Evolutionary conservation across 1,140 invertebrate species (phyloP).

Genomic region (Vanessa tameamea): DNA sequence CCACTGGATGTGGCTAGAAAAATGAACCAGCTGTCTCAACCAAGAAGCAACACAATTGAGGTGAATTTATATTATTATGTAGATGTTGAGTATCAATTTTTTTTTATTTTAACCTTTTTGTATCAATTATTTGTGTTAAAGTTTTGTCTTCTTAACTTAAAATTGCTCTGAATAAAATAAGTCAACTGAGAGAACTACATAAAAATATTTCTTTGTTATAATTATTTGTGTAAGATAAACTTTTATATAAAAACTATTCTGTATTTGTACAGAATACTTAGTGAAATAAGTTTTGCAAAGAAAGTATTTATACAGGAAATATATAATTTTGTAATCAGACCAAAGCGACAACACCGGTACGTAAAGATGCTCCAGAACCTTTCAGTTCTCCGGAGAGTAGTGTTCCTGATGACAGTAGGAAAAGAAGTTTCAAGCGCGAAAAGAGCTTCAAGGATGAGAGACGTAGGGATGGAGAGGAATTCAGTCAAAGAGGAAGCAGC

Average conservation of each 20-base stretch:
- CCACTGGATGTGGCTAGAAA: slow-evolving; percentile 66
- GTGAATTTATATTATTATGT: slow-evolving; percentile 40
- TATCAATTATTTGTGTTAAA: background rate
- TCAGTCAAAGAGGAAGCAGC: slow-evolving; percentile 61
- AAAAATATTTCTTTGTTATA: too few relatives aligned
- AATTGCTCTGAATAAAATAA: too few relatives aligned
- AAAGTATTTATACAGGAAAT: too few relatives aligned
- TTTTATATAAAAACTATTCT: too few relatives aligned
- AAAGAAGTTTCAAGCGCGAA: slow-evolving; percentile 59
- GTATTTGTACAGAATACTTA: too few relatives aligned
- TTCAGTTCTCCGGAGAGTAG: slow-evolving; percentile 68
- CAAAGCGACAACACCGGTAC: slow-evolving; percentile 62
- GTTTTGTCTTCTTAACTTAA: background rate
- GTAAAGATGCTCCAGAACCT: slow-evolving; percentile 61
- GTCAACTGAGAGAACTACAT: too few relatives aligned
- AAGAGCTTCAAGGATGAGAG: slow-evolving; percentile 74
- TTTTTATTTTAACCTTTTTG: background rate
- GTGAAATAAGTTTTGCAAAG: too few relatives aligned
- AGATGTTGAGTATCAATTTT: background rate
- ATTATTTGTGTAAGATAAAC: too few relatives aligned
- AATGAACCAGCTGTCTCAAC: slow-evolving; percentile 72
- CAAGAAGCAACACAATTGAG: slow-evolving; percentile 62
- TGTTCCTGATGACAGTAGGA: slow-evolving; percentile 55
- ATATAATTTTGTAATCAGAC: slow-evolving; percentile 35
- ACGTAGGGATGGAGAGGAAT: slow-evolving; percentile 57